Evolutionary conservation across 2,888 invertebrate genomes (phyloP).

Genomic region (Chouioia cunea): DNA sequence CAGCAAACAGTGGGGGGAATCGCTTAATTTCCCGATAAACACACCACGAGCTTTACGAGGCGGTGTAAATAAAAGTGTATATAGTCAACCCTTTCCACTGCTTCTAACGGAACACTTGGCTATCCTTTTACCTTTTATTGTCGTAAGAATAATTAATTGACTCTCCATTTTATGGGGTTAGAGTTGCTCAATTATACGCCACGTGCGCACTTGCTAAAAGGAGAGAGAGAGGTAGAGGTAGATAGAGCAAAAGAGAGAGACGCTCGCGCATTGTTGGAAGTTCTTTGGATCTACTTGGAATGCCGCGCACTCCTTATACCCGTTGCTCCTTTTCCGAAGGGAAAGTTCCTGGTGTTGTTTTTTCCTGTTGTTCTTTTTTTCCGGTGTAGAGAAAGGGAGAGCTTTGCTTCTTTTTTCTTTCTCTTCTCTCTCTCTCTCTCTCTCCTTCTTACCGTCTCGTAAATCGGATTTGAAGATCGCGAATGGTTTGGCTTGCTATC

Average conservation of each 20-base stretch:
- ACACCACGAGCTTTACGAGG: too few relatives aligned
- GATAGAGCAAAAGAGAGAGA: too few relatives aligned
- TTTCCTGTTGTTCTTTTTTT: constrained; percentile 5
- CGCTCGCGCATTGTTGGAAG: constrained; percentile 32
- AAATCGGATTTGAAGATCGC: constrained; percentile 38
- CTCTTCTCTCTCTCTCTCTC: not conserved
- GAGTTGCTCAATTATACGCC: constrained; percentile 11
- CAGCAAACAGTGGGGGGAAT: too few relatives aligned
- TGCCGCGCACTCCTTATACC: constrained; percentile 2
- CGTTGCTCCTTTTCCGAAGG: not conserved
- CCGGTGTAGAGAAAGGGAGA: not conserved
- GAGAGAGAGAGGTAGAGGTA: not conserved
- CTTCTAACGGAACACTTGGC: too few relatives aligned
- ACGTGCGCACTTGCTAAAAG: not conserved
- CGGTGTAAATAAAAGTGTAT: too few relatives aligned
- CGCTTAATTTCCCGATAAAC: too few relatives aligned
- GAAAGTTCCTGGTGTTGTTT: not conserved
- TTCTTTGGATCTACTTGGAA: constrained; percentile 29
- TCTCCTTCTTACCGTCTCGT: constrained; percentile 3
- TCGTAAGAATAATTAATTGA: constrained; percentile 31
- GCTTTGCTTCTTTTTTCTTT: constrained; percentile 13
- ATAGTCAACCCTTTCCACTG: too few relatives aligned
- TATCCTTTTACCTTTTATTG: too few relatives aligned
- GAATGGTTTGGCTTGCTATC: not conserved
- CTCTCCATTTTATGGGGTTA: not conserved